A percentile compares a stretch with the other conserved stretches of the same genome.
These are phyloP conservation scores for Rhabdornis inornatus DNA, from an alignment of 2,113 vertebrate genomes.

Conservation along the genomic window DNA sequence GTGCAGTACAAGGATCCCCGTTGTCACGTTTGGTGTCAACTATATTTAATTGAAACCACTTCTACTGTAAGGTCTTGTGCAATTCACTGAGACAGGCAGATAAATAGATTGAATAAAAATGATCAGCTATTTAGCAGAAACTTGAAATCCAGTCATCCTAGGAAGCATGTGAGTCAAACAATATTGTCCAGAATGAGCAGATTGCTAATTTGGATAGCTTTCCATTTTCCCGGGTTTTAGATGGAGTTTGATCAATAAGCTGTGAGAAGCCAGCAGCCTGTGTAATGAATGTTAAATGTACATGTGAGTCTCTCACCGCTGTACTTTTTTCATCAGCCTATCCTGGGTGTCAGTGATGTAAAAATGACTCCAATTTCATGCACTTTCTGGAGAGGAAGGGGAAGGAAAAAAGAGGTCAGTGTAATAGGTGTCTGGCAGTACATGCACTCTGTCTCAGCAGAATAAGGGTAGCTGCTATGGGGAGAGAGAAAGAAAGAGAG, in stretches of 20 bases:
- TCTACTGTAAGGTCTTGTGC: background rate
- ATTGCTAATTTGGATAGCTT: slow-evolving; percentile 57
- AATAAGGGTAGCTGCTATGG: background rate
- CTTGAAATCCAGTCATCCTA: slow-evolving; percentile 42
- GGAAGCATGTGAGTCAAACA: slow-evolving; percentile 42
- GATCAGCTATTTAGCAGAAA: slow-evolving; percentile 49
- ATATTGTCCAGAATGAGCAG: slow-evolving; percentile 56
- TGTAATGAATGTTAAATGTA: slow-evolving; percentile 32
- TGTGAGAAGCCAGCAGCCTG: slow-evolving; percentile 29
- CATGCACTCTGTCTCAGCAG: background rate
- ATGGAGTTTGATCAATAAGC: slow-evolving; percentile 32
- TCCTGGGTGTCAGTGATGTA: background rate
- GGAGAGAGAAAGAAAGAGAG: background rate
- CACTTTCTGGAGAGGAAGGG: slow-evolving; percentile 17
- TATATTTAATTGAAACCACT: background rate
- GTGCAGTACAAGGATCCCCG: background rate
- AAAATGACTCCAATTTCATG: background rate
- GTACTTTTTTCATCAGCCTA: background rate
- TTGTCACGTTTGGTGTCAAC: background rate
- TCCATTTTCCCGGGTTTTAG: slow-evolving; percentile 35
- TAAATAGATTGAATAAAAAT: slow-evolving; percentile 6
- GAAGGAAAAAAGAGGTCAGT: background rate
- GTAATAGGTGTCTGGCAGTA: background rate
- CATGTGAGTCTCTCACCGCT: background rate
- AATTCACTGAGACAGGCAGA: background rate